Percentiles rank a stretch among this genome's conserved stretches.
Conservation (phyloP, 2,888 invertebrate species). For the Epistrophe eligans region DNA sequence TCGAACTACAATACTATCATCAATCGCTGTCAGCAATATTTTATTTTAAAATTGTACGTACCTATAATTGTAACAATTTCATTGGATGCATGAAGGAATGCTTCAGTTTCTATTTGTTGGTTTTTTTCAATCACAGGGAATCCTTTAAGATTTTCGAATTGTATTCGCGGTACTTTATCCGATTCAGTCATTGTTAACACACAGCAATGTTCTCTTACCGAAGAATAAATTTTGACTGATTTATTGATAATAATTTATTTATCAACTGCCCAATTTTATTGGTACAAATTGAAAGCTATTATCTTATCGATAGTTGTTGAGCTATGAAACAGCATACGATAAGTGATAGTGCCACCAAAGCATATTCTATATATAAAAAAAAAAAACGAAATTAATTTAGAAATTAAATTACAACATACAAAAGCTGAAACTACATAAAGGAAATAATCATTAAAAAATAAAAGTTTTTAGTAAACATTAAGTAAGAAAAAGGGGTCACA, state of each 20-base stretch:
- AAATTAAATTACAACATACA: too few species aligned
- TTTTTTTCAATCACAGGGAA: slow-evolving; percentile 85
- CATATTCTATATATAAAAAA: slow-evolving; percentile 14
- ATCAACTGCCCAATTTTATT: slow-evolving; percentile 32
- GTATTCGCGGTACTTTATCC: slow-evolving; percentile 78
- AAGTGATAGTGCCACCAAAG: slow-evolving; percentile 35
- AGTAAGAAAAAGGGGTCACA: too few species aligned
- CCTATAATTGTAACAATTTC: slow-evolving; percentile 88
- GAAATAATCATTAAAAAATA: too few species aligned
- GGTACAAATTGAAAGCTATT: slow-evolving; percentile 53
- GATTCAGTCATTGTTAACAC: slow-evolving; percentile 51
- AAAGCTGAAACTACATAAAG: not conserved
- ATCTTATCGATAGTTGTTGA: slow-evolving; percentile 67
- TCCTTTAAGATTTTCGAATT: slow-evolving; percentile 81
- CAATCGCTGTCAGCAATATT: not conserved
- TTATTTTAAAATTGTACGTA: slow-evolving; percentile 80
- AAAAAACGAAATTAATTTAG: too few species aligned
- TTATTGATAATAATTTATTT: slow-evolving; percentile 36
- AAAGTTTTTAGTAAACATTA: too few species aligned
- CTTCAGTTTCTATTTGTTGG: slow-evolving; percentile 86
- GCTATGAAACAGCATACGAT: slow-evolving; percentile 42
- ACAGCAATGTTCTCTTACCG: slow-evolving; percentile 45
- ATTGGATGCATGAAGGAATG: slow-evolving; percentile 87
- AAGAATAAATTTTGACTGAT: slow-evolving; percentile 67
- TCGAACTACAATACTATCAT: not conserved